Conservation (phyloP, 2,113 vertebrate species). For the Cyphomyrus discorhynchus region DNA sequence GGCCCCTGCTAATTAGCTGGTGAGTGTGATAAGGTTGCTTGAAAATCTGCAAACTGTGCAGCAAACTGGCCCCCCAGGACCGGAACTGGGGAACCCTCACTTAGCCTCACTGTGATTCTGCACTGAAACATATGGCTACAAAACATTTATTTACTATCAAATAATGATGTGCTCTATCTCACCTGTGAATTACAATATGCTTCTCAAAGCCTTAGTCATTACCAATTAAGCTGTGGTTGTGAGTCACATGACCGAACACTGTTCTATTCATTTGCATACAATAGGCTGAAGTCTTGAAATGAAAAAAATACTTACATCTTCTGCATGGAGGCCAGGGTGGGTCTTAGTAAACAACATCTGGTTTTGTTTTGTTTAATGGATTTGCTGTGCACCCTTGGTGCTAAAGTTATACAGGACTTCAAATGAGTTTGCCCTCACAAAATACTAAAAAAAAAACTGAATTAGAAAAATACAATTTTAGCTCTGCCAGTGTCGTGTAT, state of each 20-base stretch:
- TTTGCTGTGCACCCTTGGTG: neutral
- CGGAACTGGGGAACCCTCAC: neutral
- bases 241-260: neutral
- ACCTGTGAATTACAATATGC: neutral
- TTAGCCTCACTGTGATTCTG: neutral
- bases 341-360: neutral
- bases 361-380: conserved; percentile 6
- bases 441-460: neutral
- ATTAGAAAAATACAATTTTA: neutral
- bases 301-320: neutral
- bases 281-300: neutral
- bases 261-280: neutral
- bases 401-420: neutral
- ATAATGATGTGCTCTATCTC: neutral
- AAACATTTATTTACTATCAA: neutral
- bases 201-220: neutral
- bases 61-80: neutral
- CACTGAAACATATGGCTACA: neutral
- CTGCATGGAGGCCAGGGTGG: neutral
- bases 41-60: neutral
- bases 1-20: too few species aligned
- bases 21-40: too few species aligned
- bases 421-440: neutral
- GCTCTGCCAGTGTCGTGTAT: neutral
- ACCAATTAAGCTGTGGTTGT: neutral